Conservation (phyloP, 1,140 invertebrate species). For the Zelostemma sp. region DNA sequence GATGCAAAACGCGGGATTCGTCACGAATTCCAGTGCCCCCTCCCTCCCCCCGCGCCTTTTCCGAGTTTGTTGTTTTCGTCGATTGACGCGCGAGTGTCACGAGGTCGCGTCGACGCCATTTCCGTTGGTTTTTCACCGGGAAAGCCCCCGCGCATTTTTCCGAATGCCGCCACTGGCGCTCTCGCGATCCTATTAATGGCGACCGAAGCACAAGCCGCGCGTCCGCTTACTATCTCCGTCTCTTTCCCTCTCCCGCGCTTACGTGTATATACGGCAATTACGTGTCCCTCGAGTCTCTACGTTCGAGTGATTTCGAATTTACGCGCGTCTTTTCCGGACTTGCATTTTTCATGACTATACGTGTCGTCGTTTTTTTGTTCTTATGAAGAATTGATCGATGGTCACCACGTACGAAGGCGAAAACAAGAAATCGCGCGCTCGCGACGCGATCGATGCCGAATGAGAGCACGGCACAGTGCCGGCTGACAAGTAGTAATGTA, state of each 20-base stretch:
- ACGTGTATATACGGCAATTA: background rate
- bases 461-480: constrained; percentile 15
- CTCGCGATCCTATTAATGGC: constrained; percentile 55
- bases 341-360: no score
- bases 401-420: background rate
- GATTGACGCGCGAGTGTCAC: background rate
- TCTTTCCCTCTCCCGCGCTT: constrained; percentile 13
- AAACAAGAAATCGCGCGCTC: constrained; percentile 5
- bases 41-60: background rate
- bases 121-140: constrained; percentile 40
- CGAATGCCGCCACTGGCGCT: constrained; percentile 28
- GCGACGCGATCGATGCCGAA: constrained; percentile 25
- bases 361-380: background rate
- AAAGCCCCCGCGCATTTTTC: constrained; percentile 62
- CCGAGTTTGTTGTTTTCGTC: background rate
- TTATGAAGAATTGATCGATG: background rate
- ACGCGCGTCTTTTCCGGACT: no score
- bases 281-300: no score
- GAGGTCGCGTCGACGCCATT: constrained; percentile 48
- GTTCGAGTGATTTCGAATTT: no score
- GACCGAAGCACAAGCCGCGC: constrained; percentile 46
- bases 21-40: no score
- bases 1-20: constrained; percentile 29
- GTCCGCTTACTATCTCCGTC: constrained; percentile 6
- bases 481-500: constrained; percentile 6